Evolutionary conservation across 1,140 invertebrate species (phyloP).

Genomic region (Aphidius gifuensis): DNA sequence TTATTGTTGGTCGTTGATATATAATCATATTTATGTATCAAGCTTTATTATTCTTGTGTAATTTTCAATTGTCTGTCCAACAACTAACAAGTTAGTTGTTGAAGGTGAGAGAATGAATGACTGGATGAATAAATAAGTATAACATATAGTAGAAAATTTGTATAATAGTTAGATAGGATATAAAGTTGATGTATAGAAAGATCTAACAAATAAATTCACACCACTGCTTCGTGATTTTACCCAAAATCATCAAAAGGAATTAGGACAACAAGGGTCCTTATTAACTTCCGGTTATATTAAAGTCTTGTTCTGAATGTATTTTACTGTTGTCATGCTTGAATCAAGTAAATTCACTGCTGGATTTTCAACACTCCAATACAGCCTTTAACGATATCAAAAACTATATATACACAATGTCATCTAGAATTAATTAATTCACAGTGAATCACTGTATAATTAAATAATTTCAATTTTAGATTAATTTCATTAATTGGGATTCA

Average conservation of each 20-base stretch:
- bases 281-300: slow-evolving; percentile 2
- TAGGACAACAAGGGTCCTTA: slow-evolving; percentile 17
- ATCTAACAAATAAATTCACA: neutral
- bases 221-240: slow-evolving; percentile 13
- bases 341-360: too few species aligned
- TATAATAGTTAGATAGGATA: neutral
- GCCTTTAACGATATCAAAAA: too few species aligned
- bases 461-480: too few species aligned
- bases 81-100: slow-evolving; percentile 39
- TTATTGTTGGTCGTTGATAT: too few species aligned
- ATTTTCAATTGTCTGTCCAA: slow-evolving; percentile 43
- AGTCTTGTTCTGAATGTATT: neutral
- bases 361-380: too few species aligned
- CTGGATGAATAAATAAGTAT: neutral
- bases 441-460: too few species aligned
- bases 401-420: too few species aligned
- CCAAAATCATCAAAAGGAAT: slow-evolving; percentile 33
- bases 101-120: neutral
- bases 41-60: slow-evolving; percentile 26
- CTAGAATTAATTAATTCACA: too few species aligned
- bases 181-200: neutral
- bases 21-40: too few species aligned
- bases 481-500: too few species aligned
- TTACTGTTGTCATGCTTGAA: too few species aligned
- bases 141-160: neutral